These are phyloP conservation scores for Macropus fuliginosus DNA, from an alignment of 2,797 vertebrate genomes.

Conservation along the genomic window DNA sequence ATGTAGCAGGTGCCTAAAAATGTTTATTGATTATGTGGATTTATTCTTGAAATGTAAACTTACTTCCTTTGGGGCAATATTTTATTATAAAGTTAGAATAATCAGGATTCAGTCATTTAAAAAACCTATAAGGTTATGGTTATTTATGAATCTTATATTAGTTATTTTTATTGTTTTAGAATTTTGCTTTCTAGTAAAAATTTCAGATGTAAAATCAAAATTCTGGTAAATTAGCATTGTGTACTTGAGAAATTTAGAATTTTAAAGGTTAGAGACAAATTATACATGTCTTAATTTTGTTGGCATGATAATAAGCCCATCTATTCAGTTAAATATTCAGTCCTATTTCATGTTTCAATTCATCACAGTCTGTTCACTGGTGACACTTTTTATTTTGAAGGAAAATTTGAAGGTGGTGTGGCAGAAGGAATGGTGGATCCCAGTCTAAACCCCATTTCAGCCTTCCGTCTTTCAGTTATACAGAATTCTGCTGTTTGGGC, in stretches of 20 bases:
- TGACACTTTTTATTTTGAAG: conserved; percentile 83
- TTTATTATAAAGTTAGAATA: not conserved
- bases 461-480: conserved; percentile 93
- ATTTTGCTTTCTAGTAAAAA: not conserved
- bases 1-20: not conserved
- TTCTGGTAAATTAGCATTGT: not conserved
- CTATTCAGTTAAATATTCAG: not conserved
- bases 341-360: not conserved
- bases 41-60: conserved; percentile 26
- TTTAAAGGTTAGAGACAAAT: not conserved
- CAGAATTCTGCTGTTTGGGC: conserved; percentile 98
- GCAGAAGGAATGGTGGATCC: conserved; percentile 94
- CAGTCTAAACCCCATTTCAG: conserved; percentile 92
- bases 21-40: not conserved
- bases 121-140: not conserved
- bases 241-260: not conserved
- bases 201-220: not conserved
- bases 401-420: conserved; percentile 94
- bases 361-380: conserved; percentile 1
- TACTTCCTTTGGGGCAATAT: not conserved
- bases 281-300: not conserved
- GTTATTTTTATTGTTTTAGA: not conserved
- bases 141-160: not conserved
- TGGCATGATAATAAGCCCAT: not conserved
- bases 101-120: not conserved